Percentiles rank a stretch among this genome's conserved stretches.
These are phyloP conservation scores for Esox masquinongy DNA, from an alignment of 2,797 vertebrate species.

Conservation along the genomic window DNA sequence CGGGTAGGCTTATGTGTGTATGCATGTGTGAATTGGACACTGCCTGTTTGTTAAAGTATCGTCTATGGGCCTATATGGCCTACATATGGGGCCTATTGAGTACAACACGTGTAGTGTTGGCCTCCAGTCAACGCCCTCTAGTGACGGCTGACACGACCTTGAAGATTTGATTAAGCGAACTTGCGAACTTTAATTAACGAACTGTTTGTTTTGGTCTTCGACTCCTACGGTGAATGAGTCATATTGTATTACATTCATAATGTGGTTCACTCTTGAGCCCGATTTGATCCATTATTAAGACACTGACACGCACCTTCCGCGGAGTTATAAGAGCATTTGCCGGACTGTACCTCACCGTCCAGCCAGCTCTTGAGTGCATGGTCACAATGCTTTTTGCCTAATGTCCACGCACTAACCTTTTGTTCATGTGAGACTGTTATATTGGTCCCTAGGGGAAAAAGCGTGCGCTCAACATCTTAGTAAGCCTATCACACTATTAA, in stretches of 20 bases:
- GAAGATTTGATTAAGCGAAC: constrained; percentile 37
- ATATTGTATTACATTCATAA: not conserved
- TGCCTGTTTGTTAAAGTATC: constrained; percentile 48
- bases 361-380: not conserved
- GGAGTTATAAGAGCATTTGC: not conserved
- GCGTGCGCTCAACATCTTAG: too few species aligned
- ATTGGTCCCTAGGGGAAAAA: too few species aligned
- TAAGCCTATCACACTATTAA: too few species aligned
- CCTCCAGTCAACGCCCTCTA: constrained; percentile 35
- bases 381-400: not conserved
- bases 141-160: constrained; percentile 12
- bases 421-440: too few species aligned
- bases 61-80: constrained; percentile 28
- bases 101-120: constrained; percentile 52
- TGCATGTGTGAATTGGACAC: constrained; percentile 57
- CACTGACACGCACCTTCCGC: not conserved
- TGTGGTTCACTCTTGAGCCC: not conserved
- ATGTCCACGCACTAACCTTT: too few species aligned
- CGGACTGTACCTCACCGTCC: not conserved
- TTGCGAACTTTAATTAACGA: constrained; percentile 32
- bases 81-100: constrained; percentile 22
- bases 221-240: not conserved
- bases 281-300: not conserved
- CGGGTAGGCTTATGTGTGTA: constrained; percentile 32
- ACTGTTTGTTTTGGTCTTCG: constrained; percentile 17